A percentile compares a stretch with the other conserved stretches of the same genome.
phyloP scores from a whole-genome alignment of 1,140 invertebrate genomes.

The Macrotrachela quadricornifera region DNA sequence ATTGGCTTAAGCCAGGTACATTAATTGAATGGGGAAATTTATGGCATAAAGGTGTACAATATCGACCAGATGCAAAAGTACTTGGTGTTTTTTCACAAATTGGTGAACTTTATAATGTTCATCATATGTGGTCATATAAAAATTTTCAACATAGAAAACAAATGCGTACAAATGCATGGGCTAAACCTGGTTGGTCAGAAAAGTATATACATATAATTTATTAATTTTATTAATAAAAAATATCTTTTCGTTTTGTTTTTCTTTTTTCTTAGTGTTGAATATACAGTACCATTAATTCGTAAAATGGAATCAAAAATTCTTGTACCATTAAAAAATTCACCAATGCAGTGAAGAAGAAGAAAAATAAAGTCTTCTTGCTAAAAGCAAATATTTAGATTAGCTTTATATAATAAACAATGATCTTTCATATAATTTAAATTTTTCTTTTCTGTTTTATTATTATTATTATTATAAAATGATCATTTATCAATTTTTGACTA shows the following conservation, averaged over 20 bases:
- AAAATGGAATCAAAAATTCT: constrained; percentile 84
- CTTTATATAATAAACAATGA: no score
- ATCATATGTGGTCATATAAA: constrained; percentile 93
- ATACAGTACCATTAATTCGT: constrained; percentile 80
- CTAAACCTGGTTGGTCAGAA: constrained; percentile 61
- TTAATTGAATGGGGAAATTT: constrained; percentile 99
- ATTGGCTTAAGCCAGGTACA: constrained; percentile 46
- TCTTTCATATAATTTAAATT: no score
- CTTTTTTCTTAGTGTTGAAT: constrained; percentile 46
- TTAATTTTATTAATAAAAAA: no score
- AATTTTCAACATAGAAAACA: constrained; percentile 67
- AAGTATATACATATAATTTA: no score
- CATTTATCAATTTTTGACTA: no score
- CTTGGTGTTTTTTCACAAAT: constrained; percentile 89
- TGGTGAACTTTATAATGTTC: constrained; percentile 77
- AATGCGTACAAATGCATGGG: constrained; percentile 77
- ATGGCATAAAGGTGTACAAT: constrained; percentile 67
- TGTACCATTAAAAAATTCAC: constrained; percentile 68
- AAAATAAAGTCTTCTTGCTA: no score
- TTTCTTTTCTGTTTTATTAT: no score
- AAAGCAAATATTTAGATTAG: no score
- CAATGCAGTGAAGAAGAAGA: constrained; percentile 26
- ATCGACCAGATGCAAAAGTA: constrained; percentile 66
- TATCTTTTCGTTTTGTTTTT: no score
- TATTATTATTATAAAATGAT: no score